Base-by-base conservation (phyloP, 2,888 invertebrate species). In the Ectobius pallidus region DNA sequence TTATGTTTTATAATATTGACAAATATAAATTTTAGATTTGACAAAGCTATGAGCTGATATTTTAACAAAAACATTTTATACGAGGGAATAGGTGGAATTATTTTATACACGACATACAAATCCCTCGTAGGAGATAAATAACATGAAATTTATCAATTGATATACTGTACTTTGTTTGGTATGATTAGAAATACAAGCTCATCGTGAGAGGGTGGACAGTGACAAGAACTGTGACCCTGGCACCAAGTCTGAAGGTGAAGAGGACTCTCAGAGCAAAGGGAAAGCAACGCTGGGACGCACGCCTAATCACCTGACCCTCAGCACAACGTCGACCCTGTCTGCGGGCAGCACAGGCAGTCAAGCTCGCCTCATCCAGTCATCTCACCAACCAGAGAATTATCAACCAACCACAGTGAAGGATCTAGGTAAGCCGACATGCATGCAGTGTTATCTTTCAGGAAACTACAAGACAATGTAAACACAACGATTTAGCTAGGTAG, bases 341-440 rank as follows among this genome's bases (percentile, higher is more conserved):
- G 95, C 95, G 75, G 95, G 96, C 81, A 96, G 95, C 85, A 95
- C 95, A 69, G 94, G 96, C 81, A 95, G 94, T 83, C 95, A 95
- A 85, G 95, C 96, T 74, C 90, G 95, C 80, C 90, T 96, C 81
- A 95, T 96, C 82, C 96, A 96, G 86, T 94, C 96, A 77, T 96
- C 96, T 78, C 94, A 96, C 85, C 95, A 95, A 81, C 96, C 96
- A 74, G 92, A 94, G 80, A 93, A 92, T 83, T 96, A 95, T 85
- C 95, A 96, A 80, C 95, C 96, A 73, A 90, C 92, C 78, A 90
- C 91, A 83, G 91, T 92, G 81, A 93, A 94, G 87, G 95, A 95
- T 86, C 86, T 95, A 89, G 94, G 95, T 95, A 92, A 92, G 92
- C 86, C 52, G 20, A 70, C 70, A 30, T 92, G 91, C 83, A 90